Evolutionary conservation across 1,140 invertebrate species (phyloP).

Genomic region (Zophobas atratus): DNA sequence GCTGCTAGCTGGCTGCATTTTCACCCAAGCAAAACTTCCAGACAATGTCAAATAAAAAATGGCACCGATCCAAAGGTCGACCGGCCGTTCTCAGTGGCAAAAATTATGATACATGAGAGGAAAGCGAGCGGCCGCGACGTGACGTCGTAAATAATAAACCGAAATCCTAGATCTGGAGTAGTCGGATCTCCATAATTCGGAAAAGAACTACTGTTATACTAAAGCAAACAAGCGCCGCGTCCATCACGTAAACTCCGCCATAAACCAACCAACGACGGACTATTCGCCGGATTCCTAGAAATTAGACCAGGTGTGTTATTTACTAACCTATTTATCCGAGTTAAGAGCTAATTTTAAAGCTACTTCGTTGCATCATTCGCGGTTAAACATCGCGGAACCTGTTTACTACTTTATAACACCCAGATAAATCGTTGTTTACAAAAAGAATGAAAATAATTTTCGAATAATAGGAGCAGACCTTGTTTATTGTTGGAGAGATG

Average conservation of each 20-base stretch:
- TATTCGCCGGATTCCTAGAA: slow-evolving; percentile 29
- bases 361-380: slow-evolving; percentile 29
- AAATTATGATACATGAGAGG: no score
- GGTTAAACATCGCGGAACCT: slow-evolving; percentile 15
- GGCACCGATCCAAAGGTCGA: no score
- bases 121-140: no score
- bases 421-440: slow-evolving; percentile 6
- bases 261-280: slow-evolving; percentile 4
- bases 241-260: slow-evolving; percentile 23
- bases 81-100: no score
- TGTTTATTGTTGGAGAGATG: no score
- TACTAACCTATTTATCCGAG: slow-evolving; percentile 39
- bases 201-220: no score
- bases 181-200: background rate
- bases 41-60: no score
- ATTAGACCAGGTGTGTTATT: slow-evolving; percentile 34
- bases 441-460: slow-evolving; percentile 26
- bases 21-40: no score
- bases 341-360: slow-evolving; percentile 43
- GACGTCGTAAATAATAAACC: no score
- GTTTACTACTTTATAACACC: slow-evolving; percentile 5
- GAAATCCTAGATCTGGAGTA: background rate
- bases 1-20: no score
- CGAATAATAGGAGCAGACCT: background rate
- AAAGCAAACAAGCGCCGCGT: background rate